Percentiles rank a stretch among this genome's conserved stretches.
These are phyloP conservation scores for Phocoena sinus DNA, from an alignment of 2,113 vertebrate species.

Conservation along the genomic window DNA sequence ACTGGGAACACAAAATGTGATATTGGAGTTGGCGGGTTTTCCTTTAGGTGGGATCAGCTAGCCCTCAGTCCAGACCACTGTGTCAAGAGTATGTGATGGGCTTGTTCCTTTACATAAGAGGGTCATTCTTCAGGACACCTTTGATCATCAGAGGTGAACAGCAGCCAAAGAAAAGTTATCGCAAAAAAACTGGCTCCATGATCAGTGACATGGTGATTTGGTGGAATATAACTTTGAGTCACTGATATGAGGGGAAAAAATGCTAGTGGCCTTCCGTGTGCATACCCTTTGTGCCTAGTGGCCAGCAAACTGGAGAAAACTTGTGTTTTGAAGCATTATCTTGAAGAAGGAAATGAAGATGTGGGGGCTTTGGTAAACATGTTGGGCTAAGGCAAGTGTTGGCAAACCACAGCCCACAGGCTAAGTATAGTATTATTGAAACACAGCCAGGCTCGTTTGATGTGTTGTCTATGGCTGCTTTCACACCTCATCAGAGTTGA, in stretches of 20 bases:
- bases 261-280: background rate
- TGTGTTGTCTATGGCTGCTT: background rate
- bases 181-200: background rate
- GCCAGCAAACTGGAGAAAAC: background rate
- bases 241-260: background rate
- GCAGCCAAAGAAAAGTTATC: background rate
- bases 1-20: background rate
- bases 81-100: background rate
- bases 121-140: background rate
- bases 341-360: background rate
- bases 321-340: background rate
- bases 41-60: background rate
- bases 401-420: background rate
- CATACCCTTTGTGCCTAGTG: background rate
- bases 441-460: background rate
- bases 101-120: background rate
- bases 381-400: background rate
- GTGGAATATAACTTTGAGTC: background rate
- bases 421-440: background rate
- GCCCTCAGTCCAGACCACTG: background rate
- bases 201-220: background rate
- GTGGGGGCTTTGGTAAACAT: background rate
- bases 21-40: background rate
- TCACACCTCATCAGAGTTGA: background rate
- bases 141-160: background rate